phyloP scores from a whole-genome alignment of 37 sponge, comb jelly and placozoan genomes.

The Trichoplax adhaerens region DNA sequence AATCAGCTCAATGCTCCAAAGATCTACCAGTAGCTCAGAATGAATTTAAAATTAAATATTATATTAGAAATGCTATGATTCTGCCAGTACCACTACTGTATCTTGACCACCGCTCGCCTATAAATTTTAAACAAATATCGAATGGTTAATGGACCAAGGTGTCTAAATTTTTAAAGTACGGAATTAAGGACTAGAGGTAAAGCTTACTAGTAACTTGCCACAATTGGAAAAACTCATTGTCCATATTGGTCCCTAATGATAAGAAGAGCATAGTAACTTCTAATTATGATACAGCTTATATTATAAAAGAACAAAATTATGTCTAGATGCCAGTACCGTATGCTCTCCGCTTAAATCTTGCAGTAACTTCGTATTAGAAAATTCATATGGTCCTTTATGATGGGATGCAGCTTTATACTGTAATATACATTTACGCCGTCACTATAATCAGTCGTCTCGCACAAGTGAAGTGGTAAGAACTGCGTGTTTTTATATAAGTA shows the following conservation, averaged over 20 bases:
- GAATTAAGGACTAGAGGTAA: too few species aligned
- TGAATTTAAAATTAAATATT: background rate
- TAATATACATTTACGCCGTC: background rate
- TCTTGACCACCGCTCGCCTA: slow-evolving; percentile 79
- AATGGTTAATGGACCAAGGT: background rate
- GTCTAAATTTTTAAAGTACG: too few species aligned
- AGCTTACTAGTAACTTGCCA: slow-evolving; percentile 37
- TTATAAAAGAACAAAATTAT: too few species aligned
- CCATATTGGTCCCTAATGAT: slow-evolving; percentile 54
- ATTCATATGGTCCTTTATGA: slow-evolving; percentile 43
- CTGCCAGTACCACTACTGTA: slow-evolving; percentile 33
- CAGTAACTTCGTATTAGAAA: slow-evolving; percentile 37
- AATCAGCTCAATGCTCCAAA: background rate
- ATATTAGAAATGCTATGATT: background rate
- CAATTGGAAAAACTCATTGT: slow-evolving; percentile 72
- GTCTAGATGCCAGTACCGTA: background rate
- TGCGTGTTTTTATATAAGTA: too few species aligned
- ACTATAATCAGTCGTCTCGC: too few species aligned
- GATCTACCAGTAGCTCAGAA: background rate
- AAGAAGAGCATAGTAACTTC: too few species aligned
- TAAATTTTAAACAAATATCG: background rate
- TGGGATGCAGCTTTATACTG: slow-evolving; percentile 56
- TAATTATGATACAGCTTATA: too few species aligned
- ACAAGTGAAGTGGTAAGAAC: too few species aligned
- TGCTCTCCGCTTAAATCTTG: slow-evolving; percentile 48